Evolutionary conservation across 2,797 vertebrate genomes (phyloP).

Genomic region (Enteromius radiatus): DNA sequence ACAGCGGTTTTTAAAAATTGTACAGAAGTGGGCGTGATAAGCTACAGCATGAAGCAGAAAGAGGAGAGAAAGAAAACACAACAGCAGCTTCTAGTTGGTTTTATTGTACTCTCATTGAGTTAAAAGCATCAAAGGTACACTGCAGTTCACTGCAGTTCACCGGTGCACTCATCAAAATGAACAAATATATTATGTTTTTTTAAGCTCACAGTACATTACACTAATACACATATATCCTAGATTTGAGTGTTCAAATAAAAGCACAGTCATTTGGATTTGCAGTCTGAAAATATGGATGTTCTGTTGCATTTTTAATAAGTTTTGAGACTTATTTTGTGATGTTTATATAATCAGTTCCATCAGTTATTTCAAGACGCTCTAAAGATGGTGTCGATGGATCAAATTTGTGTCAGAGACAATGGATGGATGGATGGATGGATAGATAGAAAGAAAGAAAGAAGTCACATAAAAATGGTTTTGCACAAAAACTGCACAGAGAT

Average conservation of each 20-base stretch:
- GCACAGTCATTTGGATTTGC: neutral
- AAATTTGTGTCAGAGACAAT: neutral
- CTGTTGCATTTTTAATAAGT: neutral
- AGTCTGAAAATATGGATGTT: neutral
- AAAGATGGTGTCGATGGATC: neutral
- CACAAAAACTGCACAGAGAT: too few relatives aligned
- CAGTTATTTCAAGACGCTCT: neutral
- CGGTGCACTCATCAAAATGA: neutral
- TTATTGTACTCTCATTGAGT: neutral
- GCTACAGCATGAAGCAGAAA: neutral
- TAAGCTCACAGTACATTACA: neutral
- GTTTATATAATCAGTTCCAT: neutral
- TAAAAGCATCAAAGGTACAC: neutral
- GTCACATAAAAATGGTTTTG: neutral
- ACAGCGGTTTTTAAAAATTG: neutral
- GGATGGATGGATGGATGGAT: too few relatives aligned
- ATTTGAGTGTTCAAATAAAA: neutral
- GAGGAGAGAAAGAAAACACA: neutral
- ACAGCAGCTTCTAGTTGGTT: neutral
- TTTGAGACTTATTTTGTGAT: neutral
- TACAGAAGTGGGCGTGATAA: neutral
- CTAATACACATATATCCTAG: neutral
- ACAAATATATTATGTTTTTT: conserved; percentile 5
- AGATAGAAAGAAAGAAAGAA: too few relatives aligned
- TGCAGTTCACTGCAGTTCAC: neutral